Evolutionary conservation across 1,140 invertebrate species (phyloP), one percentile per base, ranked within the genome.

Genomic region (Drosophila jambulina): DNA sequence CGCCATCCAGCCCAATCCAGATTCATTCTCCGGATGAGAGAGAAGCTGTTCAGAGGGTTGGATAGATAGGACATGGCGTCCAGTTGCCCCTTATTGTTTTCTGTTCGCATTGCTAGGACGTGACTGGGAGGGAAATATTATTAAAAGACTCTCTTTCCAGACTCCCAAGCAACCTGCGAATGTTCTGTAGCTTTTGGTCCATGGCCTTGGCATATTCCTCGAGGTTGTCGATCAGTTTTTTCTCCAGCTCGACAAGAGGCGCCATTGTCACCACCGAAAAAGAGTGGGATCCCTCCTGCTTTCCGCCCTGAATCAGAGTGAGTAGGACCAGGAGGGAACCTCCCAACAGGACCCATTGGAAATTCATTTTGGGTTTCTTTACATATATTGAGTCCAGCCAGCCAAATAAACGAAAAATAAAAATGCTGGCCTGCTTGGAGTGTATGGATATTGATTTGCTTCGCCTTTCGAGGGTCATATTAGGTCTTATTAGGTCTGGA

Each of bases 181-280:
- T 6, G 2, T 53, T 17, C 19, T 72, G 34, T 13, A 91, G 42
- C 48, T 88, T 91, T 4, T 42, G 17, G 3, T 78, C 49, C 29
- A 91, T 13, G 13, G 48, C 70, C 1, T 94, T 91, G 23, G 99
- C 95, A 93, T 97, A 98, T 40, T 95, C 94, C 75, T 97, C 95
- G 42, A 99, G 93, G 40, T 96, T 96, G 75, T 95, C 94, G 61
- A 98, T 96, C 25, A 99, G 95, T 48, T 96, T 95, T 38, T 95
- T 94, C 93, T 99, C 98, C 7, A 97, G 97, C 78, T 96, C 94
- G 27, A 99, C 93, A 12, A 99, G 93, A 58, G 96, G 95, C 93
- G 98, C 96, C 92, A 99, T 94, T 80, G 98, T 97, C 8, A 95
- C 96, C 78, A 98, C 94, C 3, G 98, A 97, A 0, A 98, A 98